A percentile compares a stretch with the other conserved stretches of the same genome.
phyloP scores from a whole-genome alignment of 2,113 vertebrate genomes.

The Percopsis transmontana region DNA sequence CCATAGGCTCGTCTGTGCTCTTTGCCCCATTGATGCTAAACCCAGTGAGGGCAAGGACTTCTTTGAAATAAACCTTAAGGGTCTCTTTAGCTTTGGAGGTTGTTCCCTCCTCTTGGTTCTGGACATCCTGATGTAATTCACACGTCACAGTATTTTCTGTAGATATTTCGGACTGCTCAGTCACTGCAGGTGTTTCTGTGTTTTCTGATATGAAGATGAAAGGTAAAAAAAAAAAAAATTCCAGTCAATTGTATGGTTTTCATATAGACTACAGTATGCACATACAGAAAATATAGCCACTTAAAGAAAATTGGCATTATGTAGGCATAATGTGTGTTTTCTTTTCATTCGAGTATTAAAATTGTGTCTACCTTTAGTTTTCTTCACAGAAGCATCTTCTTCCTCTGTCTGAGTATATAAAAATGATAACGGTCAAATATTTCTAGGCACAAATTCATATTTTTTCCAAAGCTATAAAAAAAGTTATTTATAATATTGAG shows the following conservation, averaged over 20 bases:
- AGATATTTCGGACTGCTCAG: constrained; percentile 29
- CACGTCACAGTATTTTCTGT: constrained; percentile 39
- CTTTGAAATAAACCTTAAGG: constrained; percentile 81
- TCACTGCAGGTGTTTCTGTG: constrained; percentile 25
- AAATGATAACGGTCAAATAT: neutral
- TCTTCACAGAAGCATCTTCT: constrained; percentile 87
- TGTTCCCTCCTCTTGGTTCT: constrained; percentile 60
- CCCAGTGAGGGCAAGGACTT: constrained; percentile 86
- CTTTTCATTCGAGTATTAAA: neutral
- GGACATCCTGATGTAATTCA: constrained; percentile 45
- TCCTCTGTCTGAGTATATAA: constrained; percentile 82
- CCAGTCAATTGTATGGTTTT: neutral
- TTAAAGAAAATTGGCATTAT: neutral
- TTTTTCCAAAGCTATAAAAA: neutral
- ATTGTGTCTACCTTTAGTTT: constrained; percentile 84
- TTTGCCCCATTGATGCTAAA: constrained; percentile 85
- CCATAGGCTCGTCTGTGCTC: constrained; percentile 83
- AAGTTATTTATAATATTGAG: neutral
- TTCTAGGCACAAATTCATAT: neutral
- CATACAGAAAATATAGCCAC: neutral
- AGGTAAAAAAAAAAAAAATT: neutral
- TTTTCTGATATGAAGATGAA: constrained; percentile 44
- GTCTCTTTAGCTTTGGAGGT: constrained; percentile 75
- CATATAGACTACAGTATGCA: neutral
- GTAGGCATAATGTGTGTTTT: neutral